Conservation (phyloP, 2,888 invertebrate species). For the Ditula angustiorana region DNA sequence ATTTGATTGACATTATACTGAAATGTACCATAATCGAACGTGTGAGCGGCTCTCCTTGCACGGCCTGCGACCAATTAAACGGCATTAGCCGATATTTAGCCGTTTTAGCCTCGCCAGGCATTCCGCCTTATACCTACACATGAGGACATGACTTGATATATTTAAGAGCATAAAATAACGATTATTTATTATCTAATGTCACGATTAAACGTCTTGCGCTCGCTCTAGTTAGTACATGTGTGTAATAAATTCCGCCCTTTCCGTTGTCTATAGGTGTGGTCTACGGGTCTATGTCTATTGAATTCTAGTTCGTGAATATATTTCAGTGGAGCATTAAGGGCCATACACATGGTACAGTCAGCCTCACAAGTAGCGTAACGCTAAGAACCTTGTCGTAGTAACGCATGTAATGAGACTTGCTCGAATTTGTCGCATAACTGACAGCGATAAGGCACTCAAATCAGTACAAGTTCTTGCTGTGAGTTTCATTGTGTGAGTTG, state of each 20-base stretch:
- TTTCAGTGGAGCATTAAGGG: neutral
- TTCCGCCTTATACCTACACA: neutral
- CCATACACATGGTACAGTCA: neutral
- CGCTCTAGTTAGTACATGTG: neutral
- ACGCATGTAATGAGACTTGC: too few species aligned
- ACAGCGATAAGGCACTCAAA: too few species aligned
- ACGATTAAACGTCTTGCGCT: too few species aligned
- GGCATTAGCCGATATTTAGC: conserved; percentile 7
- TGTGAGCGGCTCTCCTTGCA: conserved; percentile 15
- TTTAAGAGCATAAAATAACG: neutral
- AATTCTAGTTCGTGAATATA: neutral
- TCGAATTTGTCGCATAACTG: too few species aligned
- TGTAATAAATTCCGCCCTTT: neutral
- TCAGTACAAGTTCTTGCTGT: too few species aligned
- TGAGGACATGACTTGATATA: neutral
- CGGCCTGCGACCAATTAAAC: conserved; percentile 6
- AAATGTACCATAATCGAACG: conserved; percentile 2
- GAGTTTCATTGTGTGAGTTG: too few species aligned
- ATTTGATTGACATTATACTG: conserved; percentile 7
- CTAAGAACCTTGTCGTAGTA: too few species aligned
- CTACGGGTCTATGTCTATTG: too few species aligned
- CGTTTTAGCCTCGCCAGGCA: conserved; percentile 11
- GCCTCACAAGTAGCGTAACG: too few species aligned
- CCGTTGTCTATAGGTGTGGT: neutral
- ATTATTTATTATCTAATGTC: conserved; percentile 4